Conservation (phyloP, 2,113 vertebrate species). For the Heliornis fulica region DNA sequence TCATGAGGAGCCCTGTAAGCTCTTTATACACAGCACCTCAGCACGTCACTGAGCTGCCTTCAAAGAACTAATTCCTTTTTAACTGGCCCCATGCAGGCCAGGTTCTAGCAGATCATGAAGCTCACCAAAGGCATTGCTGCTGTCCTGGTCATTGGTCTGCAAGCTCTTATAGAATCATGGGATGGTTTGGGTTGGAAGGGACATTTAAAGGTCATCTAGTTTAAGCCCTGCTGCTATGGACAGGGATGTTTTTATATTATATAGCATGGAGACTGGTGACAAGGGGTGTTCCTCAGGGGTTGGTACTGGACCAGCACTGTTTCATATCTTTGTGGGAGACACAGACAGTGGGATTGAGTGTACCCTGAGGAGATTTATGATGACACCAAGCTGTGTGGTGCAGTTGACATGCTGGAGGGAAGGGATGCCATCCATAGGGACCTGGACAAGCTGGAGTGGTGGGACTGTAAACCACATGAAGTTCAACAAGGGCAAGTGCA, state of each 20-base stretch:
- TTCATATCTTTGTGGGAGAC: no score
- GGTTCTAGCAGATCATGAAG: background rate
- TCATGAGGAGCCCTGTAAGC: accelerated
- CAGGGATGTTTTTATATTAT: background rate
- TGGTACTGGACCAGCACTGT: no score
- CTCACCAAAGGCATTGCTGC: background rate
- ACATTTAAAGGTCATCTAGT: background rate
- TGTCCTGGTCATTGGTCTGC: background rate
- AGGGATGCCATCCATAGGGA: no score
- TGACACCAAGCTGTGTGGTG: no score
- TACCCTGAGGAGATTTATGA: no score
- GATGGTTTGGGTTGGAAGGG: background rate
- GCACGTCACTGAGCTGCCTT: background rate
- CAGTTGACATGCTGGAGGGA: no score
- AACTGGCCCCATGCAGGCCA: background rate
- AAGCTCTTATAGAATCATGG: background rate
- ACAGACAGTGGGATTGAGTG: no score
- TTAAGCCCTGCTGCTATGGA: background rate
- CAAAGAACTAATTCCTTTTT: background rate
- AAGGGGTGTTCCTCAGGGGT: no score
- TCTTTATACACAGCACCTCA: background rate
- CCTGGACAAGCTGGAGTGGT: no score
- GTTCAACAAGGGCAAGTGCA: no score
- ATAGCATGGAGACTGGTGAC: no score
- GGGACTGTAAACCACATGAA: no score